Conservation (phyloP, 2,113 vertebrate species). For the Phyllostomus hastatus region DNA sequence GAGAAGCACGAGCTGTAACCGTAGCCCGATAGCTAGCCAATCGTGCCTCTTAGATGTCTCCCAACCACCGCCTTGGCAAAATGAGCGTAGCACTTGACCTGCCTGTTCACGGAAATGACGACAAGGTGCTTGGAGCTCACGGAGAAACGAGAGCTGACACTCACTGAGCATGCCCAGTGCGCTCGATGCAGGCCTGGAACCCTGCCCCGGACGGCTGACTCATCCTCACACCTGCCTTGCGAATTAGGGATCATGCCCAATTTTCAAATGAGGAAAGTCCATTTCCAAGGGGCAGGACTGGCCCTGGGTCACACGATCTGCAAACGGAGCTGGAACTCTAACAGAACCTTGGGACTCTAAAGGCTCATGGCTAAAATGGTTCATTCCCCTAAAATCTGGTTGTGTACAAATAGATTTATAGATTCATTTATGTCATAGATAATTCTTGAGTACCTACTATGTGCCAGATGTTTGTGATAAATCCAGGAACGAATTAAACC, state of each 20-base stretch:
- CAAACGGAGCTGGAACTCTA: background rate
- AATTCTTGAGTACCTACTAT: background rate
- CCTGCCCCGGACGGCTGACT: no score
- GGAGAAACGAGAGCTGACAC: no score
- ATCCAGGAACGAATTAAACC: background rate
- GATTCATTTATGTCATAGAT: background rate
- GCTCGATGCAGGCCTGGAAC: background rate
- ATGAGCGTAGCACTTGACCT: background rate
- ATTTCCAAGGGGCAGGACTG: background rate
- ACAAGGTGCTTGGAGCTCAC: background rate
- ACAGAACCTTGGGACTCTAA: background rate
- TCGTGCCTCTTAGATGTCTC: background rate
- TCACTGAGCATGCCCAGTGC: background rate
- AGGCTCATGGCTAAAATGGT: background rate
- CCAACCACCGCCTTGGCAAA: background rate
- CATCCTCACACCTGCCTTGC: background rate
- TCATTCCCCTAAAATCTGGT: background rate
- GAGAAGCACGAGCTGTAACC: background rate
- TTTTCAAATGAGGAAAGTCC: background rate
- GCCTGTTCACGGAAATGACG: background rate
- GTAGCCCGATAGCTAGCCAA: background rate
- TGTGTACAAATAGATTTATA: background rate
- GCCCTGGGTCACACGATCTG: background rate
- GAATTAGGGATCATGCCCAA: background rate
- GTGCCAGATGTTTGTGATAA: background rate